Conservation (phyloP, 2,888 invertebrate genomes). For the Idaea biselata region DNA sequence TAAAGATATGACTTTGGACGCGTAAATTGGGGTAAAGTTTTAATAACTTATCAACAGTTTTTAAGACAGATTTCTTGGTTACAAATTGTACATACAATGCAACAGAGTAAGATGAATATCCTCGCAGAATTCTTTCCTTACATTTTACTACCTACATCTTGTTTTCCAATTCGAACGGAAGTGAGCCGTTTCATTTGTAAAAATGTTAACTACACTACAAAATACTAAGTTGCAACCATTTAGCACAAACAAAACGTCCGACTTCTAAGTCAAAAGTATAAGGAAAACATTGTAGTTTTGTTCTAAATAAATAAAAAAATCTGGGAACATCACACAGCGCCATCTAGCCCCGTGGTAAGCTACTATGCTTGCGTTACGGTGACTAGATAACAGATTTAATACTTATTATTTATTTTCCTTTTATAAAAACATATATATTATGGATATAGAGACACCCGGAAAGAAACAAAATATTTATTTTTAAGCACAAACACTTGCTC, state of each 20-base stretch:
- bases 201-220: neutral
- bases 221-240: neutral
- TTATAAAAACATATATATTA: too few species aligned
- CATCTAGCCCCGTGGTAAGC: too few species aligned
- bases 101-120: neutral
- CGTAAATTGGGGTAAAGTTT: slow-evolving; percentile 16
- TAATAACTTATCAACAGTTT: slow-evolving; percentile 7
- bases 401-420: too few species aligned
- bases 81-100: neutral
- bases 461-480: too few species aligned
- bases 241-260: neutral
- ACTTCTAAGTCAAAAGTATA: neutral
- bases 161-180: neutral
- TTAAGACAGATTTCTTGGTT: slow-evolving; percentile 5
- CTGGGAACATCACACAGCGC: too few species aligned
- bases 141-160: neutral
- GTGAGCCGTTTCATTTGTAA: neutral
- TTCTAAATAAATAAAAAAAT: neutral
- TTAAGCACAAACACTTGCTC: too few species aligned
- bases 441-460: too few species aligned
- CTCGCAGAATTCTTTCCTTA: neutral
- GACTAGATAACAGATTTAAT: too few species aligned
- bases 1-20: slow-evolving; percentile 35
- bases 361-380: too few species aligned
- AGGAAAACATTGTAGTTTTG: neutral